phyloP scores from a whole-genome alignment of 1,140 invertebrate genomes.

The Drusus annulatus region DNA sequence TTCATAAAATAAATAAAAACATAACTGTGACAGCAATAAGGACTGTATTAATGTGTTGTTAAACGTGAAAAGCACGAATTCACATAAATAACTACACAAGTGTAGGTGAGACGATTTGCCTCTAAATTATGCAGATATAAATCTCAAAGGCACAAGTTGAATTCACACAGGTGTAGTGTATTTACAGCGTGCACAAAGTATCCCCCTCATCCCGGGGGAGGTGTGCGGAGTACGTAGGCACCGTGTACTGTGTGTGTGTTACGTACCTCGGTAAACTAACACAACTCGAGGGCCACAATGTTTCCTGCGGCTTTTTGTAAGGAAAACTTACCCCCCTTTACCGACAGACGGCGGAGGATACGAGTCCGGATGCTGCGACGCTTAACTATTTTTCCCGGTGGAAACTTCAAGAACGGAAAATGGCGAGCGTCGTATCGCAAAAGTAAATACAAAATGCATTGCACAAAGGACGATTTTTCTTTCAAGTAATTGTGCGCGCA shows the following conservation, averaged over 20 bases:
- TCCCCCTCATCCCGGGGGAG: not conserved
- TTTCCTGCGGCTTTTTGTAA: conserved; percentile 11
- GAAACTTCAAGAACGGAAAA: conserved; percentile 19
- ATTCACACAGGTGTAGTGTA: conserved; percentile 21
- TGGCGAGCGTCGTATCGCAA: conserved; percentile 8
- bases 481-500: too few species aligned
- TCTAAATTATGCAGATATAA: conserved; percentile 15
- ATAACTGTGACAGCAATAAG: too few species aligned
- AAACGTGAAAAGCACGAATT: too few species aligned
- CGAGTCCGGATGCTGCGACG: conserved; percentile 26
- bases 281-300: conserved; percentile 12
- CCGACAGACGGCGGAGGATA: conserved; percentile 11
- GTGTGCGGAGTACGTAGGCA: not conserved
- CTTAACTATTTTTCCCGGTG: conserved; percentile 23
- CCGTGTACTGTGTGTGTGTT: not conserved
- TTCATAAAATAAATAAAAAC: too few species aligned
- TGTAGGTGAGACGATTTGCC: too few species aligned
- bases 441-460: conserved; percentile 10
- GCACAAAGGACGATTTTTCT: too few species aligned
- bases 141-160: conserved; percentile 6
- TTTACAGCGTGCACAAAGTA: not conserved
- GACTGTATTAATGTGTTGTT: too few species aligned
- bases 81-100: too few species aligned
- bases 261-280: conserved; percentile 22
- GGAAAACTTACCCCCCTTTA: conserved; percentile 19